A percentile compares a stretch with the other conserved stretches of the same genome.
Conservation (phyloP, 2,888 invertebrate species). For the Amorpha juglandis region DNA sequence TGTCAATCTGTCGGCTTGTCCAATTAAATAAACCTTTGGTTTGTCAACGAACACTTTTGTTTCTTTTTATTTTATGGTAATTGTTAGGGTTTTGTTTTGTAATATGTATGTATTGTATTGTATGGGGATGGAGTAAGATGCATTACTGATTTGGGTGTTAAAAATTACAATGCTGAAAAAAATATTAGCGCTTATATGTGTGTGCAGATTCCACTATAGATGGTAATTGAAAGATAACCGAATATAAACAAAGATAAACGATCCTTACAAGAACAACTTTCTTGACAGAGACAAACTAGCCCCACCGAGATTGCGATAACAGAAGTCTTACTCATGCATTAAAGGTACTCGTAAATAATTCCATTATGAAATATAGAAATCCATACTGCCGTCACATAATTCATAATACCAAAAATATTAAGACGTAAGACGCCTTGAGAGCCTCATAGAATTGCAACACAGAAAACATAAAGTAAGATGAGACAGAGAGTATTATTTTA, state of each 20-base stretch:
- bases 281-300: slow-evolving; percentile 6
- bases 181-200: background rate
- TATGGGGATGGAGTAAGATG: background rate
- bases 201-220: background rate
- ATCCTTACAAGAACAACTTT: background rate
- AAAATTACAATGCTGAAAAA: background rate
- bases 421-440: background rate
- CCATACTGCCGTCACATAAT: background rate
- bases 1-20: slow-evolving; percentile 70
- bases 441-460: slow-evolving; percentile 32
- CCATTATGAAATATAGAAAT: background rate
- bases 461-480: slow-evolving; percentile 33
- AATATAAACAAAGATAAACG: slow-evolving; percentile 2
- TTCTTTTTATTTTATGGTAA: slow-evolving; percentile 22
- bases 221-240: slow-evolving; percentile 1
- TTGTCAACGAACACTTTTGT: slow-evolving; percentile 27
- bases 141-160: background rate
- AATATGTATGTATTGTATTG: slow-evolving; percentile 13
- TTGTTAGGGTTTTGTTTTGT: slow-evolving; percentile 25
- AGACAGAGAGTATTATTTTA: slow-evolving; percentile 64
- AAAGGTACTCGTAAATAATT: background rate
- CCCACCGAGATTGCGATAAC: slow-evolving; percentile 1
- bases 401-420: background rate
- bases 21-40: slow-evolving; percentile 60
- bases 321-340: background rate